Conservation (phyloP, 2,888 invertebrate genomes). For the Caenorhabditis panamensis region DNA sequence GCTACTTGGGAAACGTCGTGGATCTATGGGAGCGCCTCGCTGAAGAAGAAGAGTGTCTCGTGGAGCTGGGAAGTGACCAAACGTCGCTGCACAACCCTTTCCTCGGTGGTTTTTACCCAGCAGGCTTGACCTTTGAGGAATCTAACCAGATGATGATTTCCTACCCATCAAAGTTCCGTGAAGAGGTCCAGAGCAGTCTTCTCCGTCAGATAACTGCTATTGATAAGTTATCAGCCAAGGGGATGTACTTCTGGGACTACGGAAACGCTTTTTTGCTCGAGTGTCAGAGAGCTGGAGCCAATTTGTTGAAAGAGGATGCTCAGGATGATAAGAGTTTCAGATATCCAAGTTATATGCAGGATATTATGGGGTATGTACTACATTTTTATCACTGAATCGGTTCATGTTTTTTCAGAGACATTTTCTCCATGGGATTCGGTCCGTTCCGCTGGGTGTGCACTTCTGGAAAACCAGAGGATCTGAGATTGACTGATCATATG, state of each 20-base stretch:
- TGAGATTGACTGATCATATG: constrained; percentile 83
- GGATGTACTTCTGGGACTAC: constrained; percentile 86
- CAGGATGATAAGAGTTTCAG: constrained; percentile 83
- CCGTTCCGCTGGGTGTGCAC: constrained; percentile 86
- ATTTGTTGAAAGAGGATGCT: constrained; percentile 81
- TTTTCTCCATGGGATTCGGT: constrained; percentile 86
- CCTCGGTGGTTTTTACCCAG: constrained; percentile 82
- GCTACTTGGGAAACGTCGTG: constrained; percentile 85
- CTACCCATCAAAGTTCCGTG: constrained; percentile 83
- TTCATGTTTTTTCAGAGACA: constrained; percentile 82
- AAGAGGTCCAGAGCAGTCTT: constrained; percentile 84
- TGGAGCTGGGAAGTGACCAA: constrained; percentile 85
- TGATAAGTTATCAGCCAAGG: constrained; percentile 83
- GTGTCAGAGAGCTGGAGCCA: constrained; percentile 84
- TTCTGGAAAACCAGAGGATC: constrained; percentile 83
- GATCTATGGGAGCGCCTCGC: constrained; percentile 84
- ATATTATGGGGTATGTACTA: constrained; percentile 85
- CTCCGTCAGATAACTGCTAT: constrained; percentile 85
- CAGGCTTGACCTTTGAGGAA: constrained; percentile 83
- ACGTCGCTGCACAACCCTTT: constrained; percentile 85
- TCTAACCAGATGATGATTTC: constrained; percentile 83
- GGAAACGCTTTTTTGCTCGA: constrained; percentile 86
- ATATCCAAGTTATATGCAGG: constrained; percentile 85
- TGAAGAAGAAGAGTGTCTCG: constrained; percentile 84
- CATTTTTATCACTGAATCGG: not conserved